These are phyloP conservation scores for Apamea epomidion DNA, from an alignment of 2,888 invertebrate species.

Conservation along the genomic window DNA sequence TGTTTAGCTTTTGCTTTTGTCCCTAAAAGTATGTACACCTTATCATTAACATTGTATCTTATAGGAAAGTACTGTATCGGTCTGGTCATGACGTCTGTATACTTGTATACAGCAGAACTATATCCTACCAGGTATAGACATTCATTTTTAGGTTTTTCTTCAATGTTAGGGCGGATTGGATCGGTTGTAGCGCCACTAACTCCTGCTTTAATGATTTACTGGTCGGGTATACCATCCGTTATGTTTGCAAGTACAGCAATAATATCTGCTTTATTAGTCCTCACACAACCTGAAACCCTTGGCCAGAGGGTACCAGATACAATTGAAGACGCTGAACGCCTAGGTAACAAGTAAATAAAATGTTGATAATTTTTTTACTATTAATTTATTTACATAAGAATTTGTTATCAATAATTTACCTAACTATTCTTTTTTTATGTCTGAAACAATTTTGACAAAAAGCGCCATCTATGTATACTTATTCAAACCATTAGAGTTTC, in stretches of 20 bases:
- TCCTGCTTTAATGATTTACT: conserved; percentile 90
- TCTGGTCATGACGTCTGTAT: conserved; percentile 92
- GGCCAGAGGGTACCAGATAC: conserved; percentile 85
- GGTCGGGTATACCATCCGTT: conserved; percentile 84
- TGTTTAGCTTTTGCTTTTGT: conserved; percentile 89
- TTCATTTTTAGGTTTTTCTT: conserved; percentile 92
- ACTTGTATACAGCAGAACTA: conserved; percentile 93
- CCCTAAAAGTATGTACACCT: conserved; percentile 77
- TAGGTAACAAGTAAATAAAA: conserved; percentile 71
- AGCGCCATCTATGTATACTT: conserved; percentile 57
- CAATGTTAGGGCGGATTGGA: conserved; percentile 93
- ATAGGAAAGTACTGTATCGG: conserved; percentile 92
- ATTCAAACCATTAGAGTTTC: conserved; percentile 9
- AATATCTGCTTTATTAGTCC: conserved; percentile 79
- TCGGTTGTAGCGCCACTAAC: conserved; percentile 93
- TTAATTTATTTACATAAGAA: neutral
- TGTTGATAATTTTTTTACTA: neutral
- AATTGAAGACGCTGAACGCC: conserved; percentile 85
- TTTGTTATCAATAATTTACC: neutral
- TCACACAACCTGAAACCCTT: conserved; percentile 85
- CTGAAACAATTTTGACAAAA: neutral
- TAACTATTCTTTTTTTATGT: no score
- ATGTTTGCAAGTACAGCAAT: conserved; percentile 84
- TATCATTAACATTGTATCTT: conserved; percentile 87
- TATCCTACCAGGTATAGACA: conserved; percentile 93